Evolutionary conservation across 2,113 vertebrate genomes (phyloP), one percentile per base, ranked within the genome.

Genomic region (Actinemys pallida): DNA sequence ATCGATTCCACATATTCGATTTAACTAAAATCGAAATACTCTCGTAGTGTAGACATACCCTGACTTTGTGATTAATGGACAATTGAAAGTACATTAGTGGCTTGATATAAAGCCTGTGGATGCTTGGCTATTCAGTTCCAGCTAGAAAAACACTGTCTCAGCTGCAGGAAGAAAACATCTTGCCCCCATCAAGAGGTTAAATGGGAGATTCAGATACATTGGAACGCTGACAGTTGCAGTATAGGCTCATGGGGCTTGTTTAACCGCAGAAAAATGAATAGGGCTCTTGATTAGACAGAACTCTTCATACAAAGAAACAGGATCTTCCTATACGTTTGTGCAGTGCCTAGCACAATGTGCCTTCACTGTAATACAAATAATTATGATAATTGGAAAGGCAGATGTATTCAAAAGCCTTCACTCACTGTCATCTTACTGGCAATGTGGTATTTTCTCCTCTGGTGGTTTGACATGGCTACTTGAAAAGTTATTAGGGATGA

Each of bases 21-120:
- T n/a, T n/a, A n/a, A n/a, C n/a, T n/a, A n/a, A n/a, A n/a, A n/a
- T n/a, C n/a, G n/a, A n/a, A n/a, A n/a, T n/a, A n/a, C n/a, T n/a
- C n/a, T n/a, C n/a, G n/a, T n/a, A n/a, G n/a, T n/a, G n/a, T n/a
- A n/a, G n/a, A n/a, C n/a, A n/a, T n/a, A n/a, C n/a, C n/a, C n/a
- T n/a, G 92, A 84, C 94, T 97, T 95, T 87, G 65, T 14, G 57
- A 35, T 93, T 96, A 97, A 96, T 97, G 75, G 95, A 62, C 95
- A 92, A 90, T 94, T 96, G 94, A 90, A 90, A 19, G 83, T 52
- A 84, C 54, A 10, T 93, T 95, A 94, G 87, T 83, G 75, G 35
- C 62, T 7, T 47, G 88, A 78, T 84, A 92, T 83, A 95, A 92
- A 97, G 88, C 89, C 95, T 84, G 75, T 83, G 91, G 92, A 78